Evolutionary conservation across 2,113 vertebrate species (phyloP).

Genomic region (Atlantisia rogersi): DNA sequence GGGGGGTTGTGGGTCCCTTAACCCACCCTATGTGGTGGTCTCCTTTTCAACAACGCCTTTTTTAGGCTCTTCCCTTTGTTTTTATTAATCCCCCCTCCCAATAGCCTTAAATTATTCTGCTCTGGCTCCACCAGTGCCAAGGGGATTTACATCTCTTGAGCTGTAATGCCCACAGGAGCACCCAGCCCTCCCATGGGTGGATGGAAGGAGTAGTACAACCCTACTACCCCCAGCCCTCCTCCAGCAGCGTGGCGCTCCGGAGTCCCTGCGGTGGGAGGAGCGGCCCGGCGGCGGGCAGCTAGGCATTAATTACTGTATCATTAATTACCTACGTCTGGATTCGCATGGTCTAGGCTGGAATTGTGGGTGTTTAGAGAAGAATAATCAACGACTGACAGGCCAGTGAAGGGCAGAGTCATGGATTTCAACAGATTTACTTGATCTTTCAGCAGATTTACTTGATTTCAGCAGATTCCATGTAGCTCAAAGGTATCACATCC

Average conservation of each 20-base stretch:
- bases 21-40: not conserved
- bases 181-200: not conserved
- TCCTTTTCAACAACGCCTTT: constrained; percentile 25
- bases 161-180: not conserved
- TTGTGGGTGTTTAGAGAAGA: constrained; percentile 12
- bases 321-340: constrained; percentile 28
- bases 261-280: not conserved
- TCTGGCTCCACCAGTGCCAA: constrained; percentile 35
- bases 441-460: not conserved
- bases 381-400: constrained; percentile 38
- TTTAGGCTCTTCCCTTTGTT: not conserved
- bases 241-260: no score
- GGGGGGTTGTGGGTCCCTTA: constrained; percentile 19
- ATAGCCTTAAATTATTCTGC: constrained; percentile 72
- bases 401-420: constrained; percentile 17
- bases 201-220: not conserved
- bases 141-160: constrained; percentile 24
- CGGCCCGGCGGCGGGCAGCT: not conserved
- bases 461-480: no score
- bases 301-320: not conserved
- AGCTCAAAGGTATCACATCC: no score
- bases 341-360: constrained; percentile 49
- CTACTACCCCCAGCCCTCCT: no score
- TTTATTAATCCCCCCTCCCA: not conserved
- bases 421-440: constrained; percentile 58